phyloP scores from a whole-genome alignment of 2,797 vertebrate genomes.

The Sphaeramia orbicularis region DNA sequence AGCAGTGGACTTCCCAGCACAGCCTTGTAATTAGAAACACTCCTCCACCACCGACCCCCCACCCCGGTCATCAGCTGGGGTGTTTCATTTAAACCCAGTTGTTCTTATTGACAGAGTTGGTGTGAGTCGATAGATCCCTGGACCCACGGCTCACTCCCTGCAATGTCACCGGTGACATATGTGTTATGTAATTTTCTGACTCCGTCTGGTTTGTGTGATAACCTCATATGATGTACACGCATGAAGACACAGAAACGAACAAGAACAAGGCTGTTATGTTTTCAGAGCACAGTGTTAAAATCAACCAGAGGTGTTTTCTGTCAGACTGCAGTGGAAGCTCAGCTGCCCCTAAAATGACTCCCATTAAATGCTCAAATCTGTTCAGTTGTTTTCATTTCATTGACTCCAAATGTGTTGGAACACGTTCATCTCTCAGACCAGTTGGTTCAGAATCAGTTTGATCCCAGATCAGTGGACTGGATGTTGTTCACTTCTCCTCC shows the following conservation, averaged over 20 bases:
- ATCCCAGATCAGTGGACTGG: no score
- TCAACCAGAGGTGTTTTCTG: no score
- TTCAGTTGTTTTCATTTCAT: no score
- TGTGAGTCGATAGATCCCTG: constrained; percentile 56
- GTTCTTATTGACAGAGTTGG: constrained; percentile 31
- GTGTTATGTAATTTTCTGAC: constrained; percentile 41
- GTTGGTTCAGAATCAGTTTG: no score
- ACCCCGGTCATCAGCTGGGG: constrained; percentile 42
- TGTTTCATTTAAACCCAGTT: constrained; percentile 70
- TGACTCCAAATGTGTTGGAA: no score
- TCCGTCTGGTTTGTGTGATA: constrained; percentile 36
- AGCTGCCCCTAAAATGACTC: no score
- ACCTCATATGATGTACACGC: constrained; percentile 16
- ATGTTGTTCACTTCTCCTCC: no score
- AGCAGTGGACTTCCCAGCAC: constrained; percentile 36
- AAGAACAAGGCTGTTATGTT: neutral
- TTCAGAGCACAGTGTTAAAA: neutral
- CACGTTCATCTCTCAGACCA: no score
- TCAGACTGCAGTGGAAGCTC: no score
- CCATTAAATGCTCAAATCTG: no score
- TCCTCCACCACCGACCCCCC: constrained; percentile 6
- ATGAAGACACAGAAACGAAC: constrained; percentile 16
- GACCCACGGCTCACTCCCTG: constrained; percentile 23
- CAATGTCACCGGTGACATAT: constrained; percentile 17
- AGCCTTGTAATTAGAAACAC: constrained; percentile 69